Base-by-base conservation (phyloP, 2,113 vertebrate genomes). In the Burhinus bistriatus region DNA sequence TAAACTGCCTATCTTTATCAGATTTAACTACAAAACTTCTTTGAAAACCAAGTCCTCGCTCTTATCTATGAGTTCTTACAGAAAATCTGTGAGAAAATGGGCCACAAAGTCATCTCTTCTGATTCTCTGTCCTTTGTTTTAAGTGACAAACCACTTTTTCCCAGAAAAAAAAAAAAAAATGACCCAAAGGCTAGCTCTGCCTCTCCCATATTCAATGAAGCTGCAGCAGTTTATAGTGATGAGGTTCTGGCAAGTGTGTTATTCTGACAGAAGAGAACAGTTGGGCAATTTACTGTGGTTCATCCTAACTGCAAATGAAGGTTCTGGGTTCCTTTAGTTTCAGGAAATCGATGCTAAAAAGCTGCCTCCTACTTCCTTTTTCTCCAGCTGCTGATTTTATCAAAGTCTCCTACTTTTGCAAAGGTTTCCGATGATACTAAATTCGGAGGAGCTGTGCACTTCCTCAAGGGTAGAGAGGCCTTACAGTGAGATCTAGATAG, bases 211-310 rank as follows among this genome's bases (percentile, higher is more conserved):
- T 51, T 91, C 59, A 89, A 2, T 91, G 91, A 29, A 96, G 47
- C 65, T 72, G 51, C 3, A 5, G 77, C 70, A 75, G n/a, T 95
- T 95, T 91, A 20, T 9, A 65, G 87, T 79, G 87, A 91, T 93
- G 94, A 95, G 88, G 34, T 88, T 89, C 85, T 97, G 85, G 51
- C 85, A 87, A 91, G 81, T 90, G 65, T 72, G 47, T 95, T 91
- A 79, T 95, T 96, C 84, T 93, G 65, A 91, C 65, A 83, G 93
- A 47, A 90, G 55, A 87, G 66, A 95, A 78, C 86, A 90, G 76
- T 76, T 85, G 95, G 68, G 49, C 89, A 94, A 95, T 92, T 96
- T 95, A n/a, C 76, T 78, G n/a, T 13, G 16, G 81, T 62, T 94
- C 88, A 66, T 88, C 75, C 83, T 90, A 93, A 92, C 87, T 86